A percentile compares a stretch with the other conserved stretches of the same genome.
phyloP scores from a whole-genome alignment of 2,797 vertebrate genomes.

The Dicrostonyx torquatus region DNA sequence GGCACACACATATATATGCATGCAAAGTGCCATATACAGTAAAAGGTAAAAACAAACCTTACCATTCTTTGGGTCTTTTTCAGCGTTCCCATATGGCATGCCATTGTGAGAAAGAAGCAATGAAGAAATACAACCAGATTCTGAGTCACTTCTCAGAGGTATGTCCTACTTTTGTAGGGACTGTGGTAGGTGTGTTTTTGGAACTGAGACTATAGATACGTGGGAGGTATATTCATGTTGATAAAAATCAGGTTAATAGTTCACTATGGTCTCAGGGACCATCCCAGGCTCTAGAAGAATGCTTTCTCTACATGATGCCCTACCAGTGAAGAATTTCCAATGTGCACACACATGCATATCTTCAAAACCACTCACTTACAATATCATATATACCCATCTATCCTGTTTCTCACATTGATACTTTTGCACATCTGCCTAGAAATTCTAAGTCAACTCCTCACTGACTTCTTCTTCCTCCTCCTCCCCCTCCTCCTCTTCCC shows the following conservation, averaged over 20 bases:
- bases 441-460: background rate
- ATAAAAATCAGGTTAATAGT: background rate
- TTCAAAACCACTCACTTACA: background rate
- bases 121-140: constrained; percentile 78
- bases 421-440: background rate
- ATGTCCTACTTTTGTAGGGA: constrained; percentile 26
- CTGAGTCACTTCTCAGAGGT: constrained; percentile 82
- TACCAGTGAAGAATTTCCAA: background rate
- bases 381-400: background rate
- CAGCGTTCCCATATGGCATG: constrained; percentile 79
- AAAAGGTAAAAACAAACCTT: background rate
- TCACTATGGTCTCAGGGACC: background rate
- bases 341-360: background rate
- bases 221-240: background rate
- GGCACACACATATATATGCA: background rate
- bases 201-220: constrained; percentile 5
- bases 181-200: constrained; percentile 39
- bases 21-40: background rate
- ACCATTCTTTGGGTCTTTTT: constrained; percentile 6
- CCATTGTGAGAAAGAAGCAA: constrained; percentile 81
- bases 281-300: background rate
- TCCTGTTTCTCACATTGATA: background rate
- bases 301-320: background rate
- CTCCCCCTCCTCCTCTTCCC: background rate
- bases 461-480: background rate